phyloP scores from a whole-genome alignment of 2,113 vertebrate species.

The Progne subis region DNA sequence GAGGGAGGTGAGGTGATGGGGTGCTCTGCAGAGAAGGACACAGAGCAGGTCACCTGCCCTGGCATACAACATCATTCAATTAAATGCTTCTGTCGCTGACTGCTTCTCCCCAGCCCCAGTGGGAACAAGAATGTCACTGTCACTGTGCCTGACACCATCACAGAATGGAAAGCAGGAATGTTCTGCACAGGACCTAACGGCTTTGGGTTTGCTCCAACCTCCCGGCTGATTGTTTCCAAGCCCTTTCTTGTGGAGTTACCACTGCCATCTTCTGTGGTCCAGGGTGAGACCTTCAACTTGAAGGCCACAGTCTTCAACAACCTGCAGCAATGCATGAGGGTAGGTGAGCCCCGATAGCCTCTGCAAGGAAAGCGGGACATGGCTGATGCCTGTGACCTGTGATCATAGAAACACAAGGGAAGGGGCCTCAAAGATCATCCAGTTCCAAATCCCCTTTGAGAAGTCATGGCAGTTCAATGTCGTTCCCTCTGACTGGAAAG shows the following conservation, averaged over 20 bases:
- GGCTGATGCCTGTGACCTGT: background rate
- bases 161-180: slow-evolving; percentile 83
- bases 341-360: slow-evolving; percentile 10
- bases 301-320: slow-evolving; percentile 84
- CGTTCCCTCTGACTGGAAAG: background rate
- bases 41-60: background rate
- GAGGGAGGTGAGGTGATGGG: background rate
- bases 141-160: slow-evolving; percentile 83
- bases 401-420: background rate
- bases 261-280: slow-evolving; percentile 83
- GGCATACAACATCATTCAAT: fast-evolving
- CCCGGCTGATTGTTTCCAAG: slow-evolving; percentile 79
- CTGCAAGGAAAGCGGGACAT: background rate
- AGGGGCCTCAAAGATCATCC: background rate
- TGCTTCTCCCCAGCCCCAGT: slow-evolving; percentile 29
- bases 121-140: slow-evolving; percentile 53
- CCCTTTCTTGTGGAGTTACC: slow-evolving; percentile 84
- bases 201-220: slow-evolving; percentile 80
- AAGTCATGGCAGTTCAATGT: background rate
- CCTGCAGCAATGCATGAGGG: slow-evolving; percentile 67
- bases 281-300: slow-evolving; percentile 82
- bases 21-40: background rate
- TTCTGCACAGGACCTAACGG: slow-evolving; percentile 82
- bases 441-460: background rate
- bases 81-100: background rate